phyloP scores from a whole-genome alignment of 1,140 invertebrate species.

The Drosophila auraria region DNA sequence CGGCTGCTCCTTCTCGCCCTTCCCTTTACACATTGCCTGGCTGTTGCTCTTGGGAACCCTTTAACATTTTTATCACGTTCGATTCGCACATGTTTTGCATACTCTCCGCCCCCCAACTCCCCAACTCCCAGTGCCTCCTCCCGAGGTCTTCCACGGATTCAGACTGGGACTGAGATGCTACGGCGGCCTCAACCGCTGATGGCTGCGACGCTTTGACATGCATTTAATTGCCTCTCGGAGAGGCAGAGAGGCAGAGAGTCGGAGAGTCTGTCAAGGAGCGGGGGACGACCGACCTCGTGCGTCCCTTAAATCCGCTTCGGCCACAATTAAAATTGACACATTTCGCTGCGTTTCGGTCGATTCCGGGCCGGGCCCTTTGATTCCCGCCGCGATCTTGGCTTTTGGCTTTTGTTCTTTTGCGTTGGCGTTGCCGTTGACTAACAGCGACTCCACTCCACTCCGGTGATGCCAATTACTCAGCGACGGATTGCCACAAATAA shows the following conservation, averaged over 20 bases:
- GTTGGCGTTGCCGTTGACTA: conserved; percentile 61
- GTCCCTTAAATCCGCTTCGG: conserved; percentile 76
- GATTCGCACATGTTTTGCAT: conserved; percentile 85
- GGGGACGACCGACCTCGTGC: conserved; percentile 28
- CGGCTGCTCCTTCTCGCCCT: conserved; percentile 10
- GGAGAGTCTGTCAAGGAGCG: conserved; percentile 14
- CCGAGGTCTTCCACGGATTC: neutral
- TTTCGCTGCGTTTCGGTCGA: conserved; percentile 74
- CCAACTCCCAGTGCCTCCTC: neutral
- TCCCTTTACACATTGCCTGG: neutral
- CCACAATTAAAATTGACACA: conserved; percentile 84
- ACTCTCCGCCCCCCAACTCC: conserved; percentile 41
- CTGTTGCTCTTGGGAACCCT: conserved; percentile 30
- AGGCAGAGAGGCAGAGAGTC: conserved; percentile 4
- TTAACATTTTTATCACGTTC: conserved; percentile 85
- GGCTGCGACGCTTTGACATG: conserved; percentile 83
- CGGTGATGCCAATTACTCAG: conserved; percentile 57
- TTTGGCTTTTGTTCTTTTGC: conserved; percentile 60
- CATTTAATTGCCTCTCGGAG: conserved; percentile 80
- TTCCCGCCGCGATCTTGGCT: conserved; percentile 57
- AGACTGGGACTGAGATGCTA: conserved; percentile 9
- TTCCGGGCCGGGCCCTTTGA: conserved; percentile 33
- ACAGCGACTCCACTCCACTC: neutral
- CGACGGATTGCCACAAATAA: conserved; percentile 45
- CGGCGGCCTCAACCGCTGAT: conserved; percentile 43